Conservation (phyloP, 2,797 vertebrate species). For the Aulostomus chinensis region DNA sequence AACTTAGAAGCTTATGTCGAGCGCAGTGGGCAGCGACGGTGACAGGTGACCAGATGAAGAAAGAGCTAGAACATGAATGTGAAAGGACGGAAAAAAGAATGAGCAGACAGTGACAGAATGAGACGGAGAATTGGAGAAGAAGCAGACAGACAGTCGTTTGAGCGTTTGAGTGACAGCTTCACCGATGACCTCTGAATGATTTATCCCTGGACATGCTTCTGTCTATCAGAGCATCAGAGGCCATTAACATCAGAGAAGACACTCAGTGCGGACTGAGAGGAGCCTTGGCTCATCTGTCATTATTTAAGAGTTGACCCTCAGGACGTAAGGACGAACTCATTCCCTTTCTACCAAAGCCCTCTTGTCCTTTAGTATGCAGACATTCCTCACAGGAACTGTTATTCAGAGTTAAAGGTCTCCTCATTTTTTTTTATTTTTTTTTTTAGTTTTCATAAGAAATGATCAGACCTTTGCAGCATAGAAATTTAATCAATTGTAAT, state of each 20-base stretch:
- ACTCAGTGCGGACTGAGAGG: slow-evolving; percentile 31
- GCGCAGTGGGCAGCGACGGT: neutral
- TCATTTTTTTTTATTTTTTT: neutral
- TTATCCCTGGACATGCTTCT: slow-evolving; percentile 68
- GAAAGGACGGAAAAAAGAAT: slow-evolving; percentile 1
- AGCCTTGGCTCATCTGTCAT: slow-evolving; percentile 52
- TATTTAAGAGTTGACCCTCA: slow-evolving; percentile 59
- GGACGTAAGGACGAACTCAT: slow-evolving; percentile 15
- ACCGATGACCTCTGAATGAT: slow-evolving; percentile 72
- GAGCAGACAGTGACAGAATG: slow-evolving; percentile 24
- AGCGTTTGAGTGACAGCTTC: slow-evolving; percentile 61
- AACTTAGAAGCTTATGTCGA: neutral
- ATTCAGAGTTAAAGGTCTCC: slow-evolving; percentile 17
- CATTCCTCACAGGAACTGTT: slow-evolving; percentile 19
- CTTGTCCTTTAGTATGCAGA: slow-evolving; percentile 11
- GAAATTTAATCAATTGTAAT: slow-evolving; percentile 42
- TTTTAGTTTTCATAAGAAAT: slow-evolving; percentile 16
- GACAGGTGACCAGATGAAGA: neutral
- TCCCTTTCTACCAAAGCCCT: slow-evolving; percentile 8
- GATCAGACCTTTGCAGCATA: slow-evolving; percentile 24
- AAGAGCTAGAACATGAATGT: slow-evolving; percentile 1
- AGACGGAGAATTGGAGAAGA: slow-evolving; percentile 26
- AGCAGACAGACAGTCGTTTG: slow-evolving; percentile 48
- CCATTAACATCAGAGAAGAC: slow-evolving; percentile 66
- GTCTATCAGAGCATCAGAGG: slow-evolving; percentile 68